Percentiles rank a stretch among this genome's conserved stretches.
Conservation (phyloP, 2,113 vertebrate genomes). For the Mus spicilegus region DNA sequence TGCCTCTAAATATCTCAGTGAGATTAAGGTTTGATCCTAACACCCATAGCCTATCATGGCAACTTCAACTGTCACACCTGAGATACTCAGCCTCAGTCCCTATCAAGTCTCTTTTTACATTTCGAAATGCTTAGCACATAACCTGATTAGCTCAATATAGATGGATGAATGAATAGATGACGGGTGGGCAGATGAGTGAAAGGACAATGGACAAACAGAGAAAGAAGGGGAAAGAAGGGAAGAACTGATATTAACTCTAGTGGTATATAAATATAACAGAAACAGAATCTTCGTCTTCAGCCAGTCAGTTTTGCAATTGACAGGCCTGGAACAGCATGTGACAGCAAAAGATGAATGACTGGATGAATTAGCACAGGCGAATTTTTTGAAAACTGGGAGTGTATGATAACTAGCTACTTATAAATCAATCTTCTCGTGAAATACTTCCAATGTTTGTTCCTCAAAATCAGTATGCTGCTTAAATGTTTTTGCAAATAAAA, state of each 20-base stretch:
- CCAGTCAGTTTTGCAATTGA: not conserved
- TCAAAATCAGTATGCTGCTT: constrained; percentile 15
- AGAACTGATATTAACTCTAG: not conserved
- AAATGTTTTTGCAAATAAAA: constrained; percentile 5
- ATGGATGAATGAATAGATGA: too few relatives aligned
- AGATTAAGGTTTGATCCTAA: not conserved
- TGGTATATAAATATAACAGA: not conserved
- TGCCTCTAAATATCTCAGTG: not conserved
- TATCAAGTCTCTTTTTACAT: not conserved
- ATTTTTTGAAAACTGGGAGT: not conserved
- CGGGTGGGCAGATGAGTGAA: not conserved
- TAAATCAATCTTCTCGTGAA: not conserved
- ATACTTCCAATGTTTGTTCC: not conserved
- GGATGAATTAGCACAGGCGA: not conserved
- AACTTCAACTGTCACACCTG: not conserved
- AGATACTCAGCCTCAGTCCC: not conserved
- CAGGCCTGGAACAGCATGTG: not conserved
- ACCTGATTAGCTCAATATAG: not conserved
- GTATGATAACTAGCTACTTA: not conserved
- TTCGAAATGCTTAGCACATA: not conserved
- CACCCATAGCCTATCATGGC: not conserved
- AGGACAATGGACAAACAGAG: not conserved
- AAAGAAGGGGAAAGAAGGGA: not conserved
- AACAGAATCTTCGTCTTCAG: not conserved
- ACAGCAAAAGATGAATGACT: not conserved